Evolutionary conservation across 2,113 vertebrate genomes (phyloP).

Genomic region (Aegithalos caudatus): DNA sequence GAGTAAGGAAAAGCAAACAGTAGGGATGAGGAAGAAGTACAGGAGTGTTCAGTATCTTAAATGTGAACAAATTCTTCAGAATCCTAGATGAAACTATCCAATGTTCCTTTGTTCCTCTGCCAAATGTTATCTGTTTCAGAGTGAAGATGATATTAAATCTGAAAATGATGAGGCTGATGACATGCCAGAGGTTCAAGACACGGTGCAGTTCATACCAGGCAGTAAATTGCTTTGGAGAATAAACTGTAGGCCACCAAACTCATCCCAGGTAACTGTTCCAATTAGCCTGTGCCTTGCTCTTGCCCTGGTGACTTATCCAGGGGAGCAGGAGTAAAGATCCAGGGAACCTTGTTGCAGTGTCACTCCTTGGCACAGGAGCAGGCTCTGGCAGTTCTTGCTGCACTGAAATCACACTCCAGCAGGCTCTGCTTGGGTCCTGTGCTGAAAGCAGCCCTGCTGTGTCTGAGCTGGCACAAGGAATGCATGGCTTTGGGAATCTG

Average conservation of each 20-base stretch:
- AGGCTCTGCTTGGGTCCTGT: background rate
- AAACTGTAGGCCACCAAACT: conserved; percentile 86
- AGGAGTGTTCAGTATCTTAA: background rate
- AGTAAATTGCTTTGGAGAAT: conserved; percentile 96
- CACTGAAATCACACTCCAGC: background rate
- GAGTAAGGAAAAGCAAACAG: background rate
- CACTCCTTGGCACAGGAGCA: background rate
- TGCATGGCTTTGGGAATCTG: background rate
- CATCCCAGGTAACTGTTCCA: conserved; percentile 77
- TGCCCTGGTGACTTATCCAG: background rate
- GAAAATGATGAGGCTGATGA: conserved; percentile 85
- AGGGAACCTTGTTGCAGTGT: background rate
- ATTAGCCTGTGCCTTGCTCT: background rate
- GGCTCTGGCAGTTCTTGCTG: background rate
- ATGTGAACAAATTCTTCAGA: background rate
- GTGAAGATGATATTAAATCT: conserved; percentile 71
- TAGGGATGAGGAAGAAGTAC: background rate
- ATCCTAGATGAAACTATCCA: background rate
- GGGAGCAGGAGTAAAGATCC: background rate
- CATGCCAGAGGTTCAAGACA: conserved; percentile 91
- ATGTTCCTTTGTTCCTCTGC: background rate
- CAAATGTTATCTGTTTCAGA: conserved; percentile 53
- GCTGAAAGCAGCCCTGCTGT: background rate
- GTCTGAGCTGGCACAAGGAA: background rate
- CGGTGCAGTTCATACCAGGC: conserved; percentile 88